A percentile compares a stretch with the other conserved stretches of the same genome.
These are phyloP conservation scores for Stomatorhinus walkeri DNA, from an alignment of 2,797 vertebrate species.

Conservation along the genomic window DNA sequence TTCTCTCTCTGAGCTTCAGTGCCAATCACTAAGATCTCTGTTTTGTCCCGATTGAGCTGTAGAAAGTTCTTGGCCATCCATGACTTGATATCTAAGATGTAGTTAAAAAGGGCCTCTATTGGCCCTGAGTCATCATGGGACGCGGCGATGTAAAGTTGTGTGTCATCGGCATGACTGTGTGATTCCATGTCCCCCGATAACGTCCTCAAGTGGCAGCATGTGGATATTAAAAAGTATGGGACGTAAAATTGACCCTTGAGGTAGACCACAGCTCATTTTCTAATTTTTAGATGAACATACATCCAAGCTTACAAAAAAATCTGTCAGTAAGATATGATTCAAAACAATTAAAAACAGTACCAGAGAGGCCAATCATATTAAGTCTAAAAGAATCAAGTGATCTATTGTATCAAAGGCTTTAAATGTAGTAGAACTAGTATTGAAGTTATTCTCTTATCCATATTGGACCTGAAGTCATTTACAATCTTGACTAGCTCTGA, in stretches of 20 bases:
- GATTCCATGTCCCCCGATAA: neutral
- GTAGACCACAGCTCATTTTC: neutral
- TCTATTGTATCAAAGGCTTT: neutral
- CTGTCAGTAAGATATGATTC: neutral
- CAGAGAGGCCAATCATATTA: neutral
- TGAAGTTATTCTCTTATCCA: neutral
- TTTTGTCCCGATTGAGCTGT: neutral
- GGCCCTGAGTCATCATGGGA: neutral
- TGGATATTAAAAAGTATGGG: neutral
- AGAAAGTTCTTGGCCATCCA: neutral
- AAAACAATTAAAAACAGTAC: neutral
- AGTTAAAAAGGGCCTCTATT: neutral
- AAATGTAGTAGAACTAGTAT: neutral
- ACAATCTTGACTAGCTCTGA: neutral
- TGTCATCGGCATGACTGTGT: neutral
- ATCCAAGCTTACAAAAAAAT: neutral
- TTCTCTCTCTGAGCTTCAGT: neutral
- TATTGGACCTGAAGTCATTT: neutral
- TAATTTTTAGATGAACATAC: neutral
- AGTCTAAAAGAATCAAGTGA: neutral
- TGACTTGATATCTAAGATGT: neutral
- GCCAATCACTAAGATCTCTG: neutral
- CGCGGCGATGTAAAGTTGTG: neutral
- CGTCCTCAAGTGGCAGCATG: neutral
- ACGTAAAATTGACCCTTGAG: neutral